phyloP scores from a whole-genome alignment of 1,140 invertebrate genomes.

The Drosophila subpulchrella region DNA sequence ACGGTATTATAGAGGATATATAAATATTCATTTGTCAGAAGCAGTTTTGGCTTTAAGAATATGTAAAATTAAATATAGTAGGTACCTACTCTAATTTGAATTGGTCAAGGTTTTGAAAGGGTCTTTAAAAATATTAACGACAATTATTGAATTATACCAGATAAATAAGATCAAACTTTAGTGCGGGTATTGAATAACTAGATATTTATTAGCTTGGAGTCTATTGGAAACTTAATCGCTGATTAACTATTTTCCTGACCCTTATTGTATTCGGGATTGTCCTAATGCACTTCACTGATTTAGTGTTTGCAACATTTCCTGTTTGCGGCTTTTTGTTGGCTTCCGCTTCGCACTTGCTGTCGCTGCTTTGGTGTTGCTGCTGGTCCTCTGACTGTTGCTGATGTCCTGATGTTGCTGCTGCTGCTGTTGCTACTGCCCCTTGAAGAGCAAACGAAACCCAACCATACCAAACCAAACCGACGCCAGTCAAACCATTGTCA shows the following conservation, averaged over 20 bases:
- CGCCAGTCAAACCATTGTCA: constrained; percentile 47
- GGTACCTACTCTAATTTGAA: too few relatives aligned
- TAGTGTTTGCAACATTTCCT: constrained; percentile 78
- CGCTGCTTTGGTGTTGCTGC: constrained; percentile 19
- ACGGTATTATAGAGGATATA: too few relatives aligned
- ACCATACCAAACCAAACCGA: constrained; percentile 14
- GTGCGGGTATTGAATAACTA: too few relatives aligned
- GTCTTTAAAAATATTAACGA: too few relatives aligned
- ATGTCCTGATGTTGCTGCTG: background rate
- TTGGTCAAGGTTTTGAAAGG: too few relatives aligned
- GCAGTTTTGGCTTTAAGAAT: too few relatives aligned
- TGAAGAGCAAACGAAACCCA: constrained; percentile 7
- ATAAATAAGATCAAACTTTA: too few relatives aligned
- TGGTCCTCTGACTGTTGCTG: constrained; percentile 10
- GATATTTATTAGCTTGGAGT: too few relatives aligned
- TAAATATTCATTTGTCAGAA: too few relatives aligned
- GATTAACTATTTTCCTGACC: background rate
- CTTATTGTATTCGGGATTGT: constrained; percentile 1
- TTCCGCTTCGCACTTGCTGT: constrained; percentile 65
- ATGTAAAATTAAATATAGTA: too few relatives aligned
- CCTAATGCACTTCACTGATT: constrained; percentile 79
- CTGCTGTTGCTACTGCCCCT: background rate
- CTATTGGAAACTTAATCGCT: too few relatives aligned
- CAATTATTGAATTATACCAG: too few relatives aligned
- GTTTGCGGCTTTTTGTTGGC: constrained; percentile 65